Evolutionary conservation across 2,888 invertebrate genomes (phyloP), one percentile per base, ranked within the genome.

Genomic region (Temnothorax ravouxi): DNA sequence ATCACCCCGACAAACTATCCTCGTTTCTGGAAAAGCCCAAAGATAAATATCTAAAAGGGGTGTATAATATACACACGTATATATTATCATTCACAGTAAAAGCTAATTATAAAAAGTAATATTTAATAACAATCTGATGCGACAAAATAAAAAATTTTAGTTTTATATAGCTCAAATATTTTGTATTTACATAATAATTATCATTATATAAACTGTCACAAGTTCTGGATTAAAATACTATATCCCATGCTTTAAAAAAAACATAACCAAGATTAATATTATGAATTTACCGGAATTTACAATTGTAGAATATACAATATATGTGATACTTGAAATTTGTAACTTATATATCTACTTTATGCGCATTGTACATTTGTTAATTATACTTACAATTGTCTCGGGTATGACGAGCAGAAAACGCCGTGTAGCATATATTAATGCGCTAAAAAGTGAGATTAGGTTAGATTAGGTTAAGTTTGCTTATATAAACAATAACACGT

Each of bases 1-100:
- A 47, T 41, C 21, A 38, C 0, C 15, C 0, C 15, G 41, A 66
- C 29, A 77, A 62, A 34, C 21, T 34, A 34, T 18, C 13, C 41
- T 29, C n/a, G 41, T 44, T 41, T n/a, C 54, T 54, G n/a, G n/a
- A n/a, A 3, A 54, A 66, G 44, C 8, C 3, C 21, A 62, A 18
- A 13, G 13, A 52, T 66, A 18, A 18, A 77, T 77, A n/a, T 67
- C 21, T 67, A n/a, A 54, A n/a, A 29, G n/a, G n/a, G n/a, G n/a
- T n/a, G n/a, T n/a, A n/a, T n/a, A n/a, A n/a, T n/a, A n/a, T 9
- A n/a, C 15, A 29, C 3, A 29, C 3, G 8, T 44, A 44, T 61
- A 29, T 29, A 6, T 61, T 29, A 6, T 18, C 8, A 29, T n/a
- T 56, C 13, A 44, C 44, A 61, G 3, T 8, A 4, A 44, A n/a